Evolutionary conservation across 2,888 invertebrate species (phyloP), one percentile per base, ranked within the genome.

Genomic region (Ichneumoninae sp.): DNA sequence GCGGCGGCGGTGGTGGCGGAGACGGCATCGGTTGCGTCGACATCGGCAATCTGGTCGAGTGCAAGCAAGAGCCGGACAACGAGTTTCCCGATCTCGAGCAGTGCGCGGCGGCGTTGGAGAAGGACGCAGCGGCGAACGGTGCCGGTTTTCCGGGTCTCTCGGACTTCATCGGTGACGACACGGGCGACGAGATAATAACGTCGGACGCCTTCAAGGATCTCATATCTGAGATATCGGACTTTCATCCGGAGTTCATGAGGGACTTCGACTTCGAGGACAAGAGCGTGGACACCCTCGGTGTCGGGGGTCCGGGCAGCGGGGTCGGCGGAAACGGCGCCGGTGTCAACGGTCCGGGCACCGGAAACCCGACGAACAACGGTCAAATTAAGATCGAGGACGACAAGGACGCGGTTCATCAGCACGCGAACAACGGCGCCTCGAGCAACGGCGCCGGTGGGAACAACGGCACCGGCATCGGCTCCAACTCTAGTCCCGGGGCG

Each of bases 21-120:
- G 86, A 90, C 33, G 90, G 92, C 1, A 93, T 92, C 82, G 93
- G 93, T 40, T 94, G 94, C 92, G 94, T 94, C 83, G 95, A 95
- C 89, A 94, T 96, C 80, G 95, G 95, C 54, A 95, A 95, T 87
- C 92, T 97, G 90, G 97, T 98, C 26, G 98, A 98, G 93, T 97
- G 98, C 94, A 97, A 97, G 88, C 96, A 97, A 71, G 97, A 97
- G 91, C 97, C 97, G 16, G 97, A 97, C 92, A 96, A 96, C 91
- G 98, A 97, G 91, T 98, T 97, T 92, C 97, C 97, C n/a, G 98
- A 98, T 87, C 94, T 98, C 88, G 97, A 97, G 89, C 96, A 97
- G 91, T 97, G 97, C 94, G 97, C 97, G 10, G 97, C 97, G 7
- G 97, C 98, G 0, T 94, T 98, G 83, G 98, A 98, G 90, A 97